Percentiles rank a stretch among this genome's conserved stretches.
Conservation (phyloP, 1,140 invertebrate species). For the Drosophila persimilis region DNA sequence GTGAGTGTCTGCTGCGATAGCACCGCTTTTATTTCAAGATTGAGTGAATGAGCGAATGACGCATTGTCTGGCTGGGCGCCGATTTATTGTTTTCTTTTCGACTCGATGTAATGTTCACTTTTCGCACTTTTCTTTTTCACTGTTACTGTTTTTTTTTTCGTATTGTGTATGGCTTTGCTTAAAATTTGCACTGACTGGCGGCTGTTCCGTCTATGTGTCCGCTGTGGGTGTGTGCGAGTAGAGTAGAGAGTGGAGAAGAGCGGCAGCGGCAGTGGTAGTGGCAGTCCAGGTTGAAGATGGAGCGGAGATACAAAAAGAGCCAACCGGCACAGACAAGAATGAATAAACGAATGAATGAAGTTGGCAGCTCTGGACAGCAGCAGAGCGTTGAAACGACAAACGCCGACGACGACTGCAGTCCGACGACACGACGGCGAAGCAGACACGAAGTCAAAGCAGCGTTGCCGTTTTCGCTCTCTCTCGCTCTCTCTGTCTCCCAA, state of each 20-base stretch:
- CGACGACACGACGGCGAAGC: neutral
- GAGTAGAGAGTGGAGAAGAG: constrained; percentile 17
- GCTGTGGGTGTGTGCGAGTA: constrained; percentile 8
- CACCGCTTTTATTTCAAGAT: constrained; percentile 27
- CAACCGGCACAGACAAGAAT: constrained; percentile 72
- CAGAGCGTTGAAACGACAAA: constrained; percentile 18
- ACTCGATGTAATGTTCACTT: constrained; percentile 48
- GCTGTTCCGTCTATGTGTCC: constrained; percentile 13
- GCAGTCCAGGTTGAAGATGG: neutral
- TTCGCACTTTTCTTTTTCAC: constrained; percentile 29
- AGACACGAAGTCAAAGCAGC: constrained; percentile 23
- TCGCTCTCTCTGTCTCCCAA: constrained; percentile 10
- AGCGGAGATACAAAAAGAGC: constrained; percentile 30
- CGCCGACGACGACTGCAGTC: constrained; percentile 19
- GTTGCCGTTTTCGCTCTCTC: constrained; percentile 21
- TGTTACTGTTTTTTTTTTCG: constrained; percentile 24
- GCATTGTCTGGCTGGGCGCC: constrained; percentile 48
- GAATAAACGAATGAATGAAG: constrained; percentile 76
- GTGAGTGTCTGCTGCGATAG: constrained; percentile 47
- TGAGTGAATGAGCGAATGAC: constrained; percentile 60
- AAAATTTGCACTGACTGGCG: constrained; percentile 53
- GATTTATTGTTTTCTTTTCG: constrained; percentile 28
- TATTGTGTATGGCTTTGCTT: constrained; percentile 62
- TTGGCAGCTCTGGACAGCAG: constrained; percentile 50
- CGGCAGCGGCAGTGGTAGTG: constrained; percentile 4